Evolutionary conservation across 2,888 invertebrate species (phyloP), one percentile per base, ranked within the genome.

Genomic region (Drosophila atroscutellata): DNA sequence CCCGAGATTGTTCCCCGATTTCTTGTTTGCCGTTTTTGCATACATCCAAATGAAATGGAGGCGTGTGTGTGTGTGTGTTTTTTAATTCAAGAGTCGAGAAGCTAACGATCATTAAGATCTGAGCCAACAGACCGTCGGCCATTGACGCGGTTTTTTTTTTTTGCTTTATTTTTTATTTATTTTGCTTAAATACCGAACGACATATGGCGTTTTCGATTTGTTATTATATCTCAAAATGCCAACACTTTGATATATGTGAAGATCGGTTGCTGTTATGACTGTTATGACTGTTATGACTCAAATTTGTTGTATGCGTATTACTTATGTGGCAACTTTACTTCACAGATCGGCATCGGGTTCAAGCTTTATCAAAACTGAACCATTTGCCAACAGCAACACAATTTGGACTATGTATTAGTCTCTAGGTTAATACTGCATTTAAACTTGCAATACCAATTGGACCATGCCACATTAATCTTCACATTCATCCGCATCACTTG

Each of bases 1-100:
- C 20, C 56, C n/a, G 36, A 76, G 75, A 75, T 64, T 72, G 60
- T 68, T 71, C 60, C 59, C 55, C 58, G 58, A 70, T 66, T 62
- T 69, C 39, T 67, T 72, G 61, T 77, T 74, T 69, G 55, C 56
- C 45, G 24, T 63, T 51, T 37, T 55, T 62, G 34, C 61, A 67
- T 72, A 47, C 55, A 49, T 52, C 34, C 8, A 37, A 50, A 30
- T 39, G 50, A 50, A 60, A 61, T 61, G 71, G 71, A 65, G 77
- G 59, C 61, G 50, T 65, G 54, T 36, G 50, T 26, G 50, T 65
- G 54, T 36, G 50, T 26, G 24, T 24, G 8, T 42, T 15, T 64
- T 42, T 65, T 45, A 47, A 72, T 72, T 70, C 54, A 62, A 57
- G 56, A 73, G 51, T 28, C 51, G 54, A 24, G 36, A 45, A 57